Conservation (phyloP, 2,113 vertebrate species). For the Anguilla rostrata region DNA sequence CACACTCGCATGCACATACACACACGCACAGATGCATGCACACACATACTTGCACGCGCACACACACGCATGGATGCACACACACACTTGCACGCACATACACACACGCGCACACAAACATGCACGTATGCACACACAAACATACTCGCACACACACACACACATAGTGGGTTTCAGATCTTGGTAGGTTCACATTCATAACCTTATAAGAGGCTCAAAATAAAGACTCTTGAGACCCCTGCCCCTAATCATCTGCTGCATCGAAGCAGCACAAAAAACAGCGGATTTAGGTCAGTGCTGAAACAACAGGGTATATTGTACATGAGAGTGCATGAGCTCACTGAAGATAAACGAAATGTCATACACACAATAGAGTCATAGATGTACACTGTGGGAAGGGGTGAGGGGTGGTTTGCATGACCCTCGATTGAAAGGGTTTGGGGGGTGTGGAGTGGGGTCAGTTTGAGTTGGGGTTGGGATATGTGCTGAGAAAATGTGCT, state of each 20-base stretch:
- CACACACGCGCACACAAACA: not conserved
- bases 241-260: no score
- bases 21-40: not conserved
- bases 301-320: not conserved
- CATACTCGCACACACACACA: not conserved
- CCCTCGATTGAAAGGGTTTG: not conserved
- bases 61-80: not conserved
- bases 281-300: not conserved
- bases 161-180: constrained; percentile 54
- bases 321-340: not conserved
- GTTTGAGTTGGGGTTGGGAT: no score
- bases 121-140: not conserved
- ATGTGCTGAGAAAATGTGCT: no score
- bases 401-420: not conserved
- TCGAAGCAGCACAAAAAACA: no score
- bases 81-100: not conserved
- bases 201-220: not conserved
- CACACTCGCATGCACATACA: no score
- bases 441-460: no score
- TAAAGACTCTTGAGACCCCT: not conserved
- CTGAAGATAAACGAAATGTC: not conserved
- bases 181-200: constrained; percentile 27
- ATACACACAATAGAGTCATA: not conserved
- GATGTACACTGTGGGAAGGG: not conserved
- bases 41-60: not conserved